Percentiles rank a stretch among this genome's conserved stretches.
Conservation (phyloP, 2,797 vertebrate species). For the Arnoldichthys spilopterus region DNA sequence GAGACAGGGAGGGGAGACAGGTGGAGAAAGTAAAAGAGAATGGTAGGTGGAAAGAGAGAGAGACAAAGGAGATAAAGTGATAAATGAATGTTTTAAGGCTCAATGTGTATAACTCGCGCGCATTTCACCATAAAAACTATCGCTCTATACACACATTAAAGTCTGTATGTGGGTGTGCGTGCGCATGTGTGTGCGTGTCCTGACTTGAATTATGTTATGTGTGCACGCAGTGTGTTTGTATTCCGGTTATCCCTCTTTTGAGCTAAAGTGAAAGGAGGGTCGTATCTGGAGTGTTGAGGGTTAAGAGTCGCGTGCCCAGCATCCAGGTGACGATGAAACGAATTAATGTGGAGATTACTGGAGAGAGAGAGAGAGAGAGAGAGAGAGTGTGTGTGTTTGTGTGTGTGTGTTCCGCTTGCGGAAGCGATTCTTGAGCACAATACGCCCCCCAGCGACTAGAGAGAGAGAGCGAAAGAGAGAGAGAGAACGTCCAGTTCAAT, state of each 20-base stretch:
- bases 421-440: slow-evolving; percentile 68
- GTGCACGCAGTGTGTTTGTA: not conserved
- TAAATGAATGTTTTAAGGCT: slow-evolving; percentile 77
- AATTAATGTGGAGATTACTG: slow-evolving; percentile 14
- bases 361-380: slow-evolving; percentile 28
- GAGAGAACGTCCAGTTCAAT: not conserved
- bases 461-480: not conserved
- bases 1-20: not conserved
- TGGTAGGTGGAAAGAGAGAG: slow-evolving; percentile 58
- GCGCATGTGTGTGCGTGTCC: not conserved
- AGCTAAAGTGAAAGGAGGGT: not conserved
- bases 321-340: slow-evolving; percentile 6
- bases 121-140: too few relatives aligned
- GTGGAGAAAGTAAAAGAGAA: not conserved
- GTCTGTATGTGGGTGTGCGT: too few relatives aligned
- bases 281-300: too few relatives aligned
- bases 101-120: too few relatives aligned
- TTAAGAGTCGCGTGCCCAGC: too few relatives aligned
- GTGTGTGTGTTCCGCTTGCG: not conserved
- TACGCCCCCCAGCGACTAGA: slow-evolving; percentile 71
- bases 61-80: not conserved
- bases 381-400: slow-evolving; percentile 55
- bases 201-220: too few relatives aligned
- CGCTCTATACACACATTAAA: too few relatives aligned
- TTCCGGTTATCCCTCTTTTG: not conserved